phyloP scores from a whole-genome alignment of 1,140 invertebrate genomes.

The Bombus ignitus region DNA sequence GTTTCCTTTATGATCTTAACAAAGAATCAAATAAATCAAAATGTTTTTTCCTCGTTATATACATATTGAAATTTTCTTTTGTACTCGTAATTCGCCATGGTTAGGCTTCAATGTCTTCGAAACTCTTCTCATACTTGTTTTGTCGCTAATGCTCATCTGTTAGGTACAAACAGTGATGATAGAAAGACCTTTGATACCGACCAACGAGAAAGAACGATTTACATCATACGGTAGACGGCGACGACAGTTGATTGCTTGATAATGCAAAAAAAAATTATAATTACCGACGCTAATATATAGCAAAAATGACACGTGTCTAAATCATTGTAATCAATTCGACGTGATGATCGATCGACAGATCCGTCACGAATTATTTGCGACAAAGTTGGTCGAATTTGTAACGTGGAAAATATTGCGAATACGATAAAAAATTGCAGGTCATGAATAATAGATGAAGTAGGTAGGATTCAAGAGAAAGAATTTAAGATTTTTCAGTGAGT shows the following conservation, averaged over 20 bases:
- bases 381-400: neutral
- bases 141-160: neutral
- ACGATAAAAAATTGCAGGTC: neutral
- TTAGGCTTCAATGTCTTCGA: no score
- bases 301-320: neutral
- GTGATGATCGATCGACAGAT: neutral
- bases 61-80: no score
- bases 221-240: neutral
- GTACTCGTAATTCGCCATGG: no score
- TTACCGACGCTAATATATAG: neutral
- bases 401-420: neutral
- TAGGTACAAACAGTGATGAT: neutral
- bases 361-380: no score
- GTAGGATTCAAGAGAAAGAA: neutral
- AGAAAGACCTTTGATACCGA: neutral
- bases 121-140: no score
- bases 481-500: neutral
- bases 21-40: no score
- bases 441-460: no score
- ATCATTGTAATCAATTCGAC: no score
- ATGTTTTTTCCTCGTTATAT: no score
- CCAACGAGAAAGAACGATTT: neutral
- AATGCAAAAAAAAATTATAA: neutral
- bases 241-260: slow-evolving; percentile 10
- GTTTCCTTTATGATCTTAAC: no score